Percentiles rank a stretch among this genome's conserved stretches.
Evolutionary conservation across 2,797 vertebrate species (phyloP).

Genomic region (Sebastes cheni): DNA sequence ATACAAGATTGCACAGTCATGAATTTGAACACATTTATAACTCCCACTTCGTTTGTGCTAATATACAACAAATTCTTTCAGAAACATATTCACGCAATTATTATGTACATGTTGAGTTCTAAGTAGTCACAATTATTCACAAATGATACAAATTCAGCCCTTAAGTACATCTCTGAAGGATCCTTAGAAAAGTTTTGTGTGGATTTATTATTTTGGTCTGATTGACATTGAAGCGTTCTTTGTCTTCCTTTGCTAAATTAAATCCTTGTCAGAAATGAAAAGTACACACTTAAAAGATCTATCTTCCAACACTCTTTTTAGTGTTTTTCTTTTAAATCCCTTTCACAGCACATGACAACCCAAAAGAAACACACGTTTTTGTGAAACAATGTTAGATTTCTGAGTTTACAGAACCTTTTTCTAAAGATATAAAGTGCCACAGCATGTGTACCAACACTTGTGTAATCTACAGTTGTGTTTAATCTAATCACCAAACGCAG

Average conservation of each 20-base stretch:
- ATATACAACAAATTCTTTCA: slow-evolving; percentile 45
- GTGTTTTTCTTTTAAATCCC: slow-evolving; percentile 25
- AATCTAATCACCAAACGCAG: slow-evolving; percentile 19
- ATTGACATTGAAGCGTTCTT: slow-evolving; percentile 9
- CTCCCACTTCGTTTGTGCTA: slow-evolving; percentile 37
- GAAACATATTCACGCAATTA: slow-evolving; percentile 50
- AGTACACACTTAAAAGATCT: neutral
- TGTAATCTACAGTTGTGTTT: slow-evolving; percentile 25
- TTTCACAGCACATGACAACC: slow-evolving; percentile 3
- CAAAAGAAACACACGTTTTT: neutral
- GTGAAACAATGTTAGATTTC: neutral
- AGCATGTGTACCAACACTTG: slow-evolving; percentile 32
- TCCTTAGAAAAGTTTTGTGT: slow-evolving; percentile 27
- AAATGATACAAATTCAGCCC: slow-evolving; percentile 74
- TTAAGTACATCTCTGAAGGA: slow-evolving; percentile 42
- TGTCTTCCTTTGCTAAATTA: slow-evolving; percentile 24
- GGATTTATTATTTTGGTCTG: slow-evolving; percentile 16
- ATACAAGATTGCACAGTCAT: neutral
- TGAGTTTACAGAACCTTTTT: slow-evolving; percentile 10
- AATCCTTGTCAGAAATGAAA: slow-evolving; percentile 10
- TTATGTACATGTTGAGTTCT: slow-evolving; percentile 66
- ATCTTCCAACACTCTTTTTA: neutral
- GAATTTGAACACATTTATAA: slow-evolving; percentile 42
- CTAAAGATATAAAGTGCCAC: slow-evolving; percentile 50
- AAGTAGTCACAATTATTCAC: slow-evolving; percentile 62